Conservation (phyloP, 2,113 vertebrate species). For the Mastomys coucha region DNA sequence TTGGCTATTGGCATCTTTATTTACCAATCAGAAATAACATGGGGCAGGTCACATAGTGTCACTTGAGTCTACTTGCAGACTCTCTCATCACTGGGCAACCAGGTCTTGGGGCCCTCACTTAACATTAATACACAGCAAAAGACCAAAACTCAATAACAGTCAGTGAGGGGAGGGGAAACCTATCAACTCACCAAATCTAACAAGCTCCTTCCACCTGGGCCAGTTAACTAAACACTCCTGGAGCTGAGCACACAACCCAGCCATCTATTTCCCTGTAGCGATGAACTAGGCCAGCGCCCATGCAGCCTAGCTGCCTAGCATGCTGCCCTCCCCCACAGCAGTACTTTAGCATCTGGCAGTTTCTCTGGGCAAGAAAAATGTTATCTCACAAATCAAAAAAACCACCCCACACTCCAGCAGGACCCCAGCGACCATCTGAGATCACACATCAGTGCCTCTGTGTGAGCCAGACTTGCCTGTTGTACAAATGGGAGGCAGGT, state of each 20-base stretch:
- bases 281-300: not conserved
- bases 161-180: not conserved
- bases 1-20: too few species aligned
- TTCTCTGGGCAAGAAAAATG: slow-evolving; percentile 25
- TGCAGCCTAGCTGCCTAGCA: too few species aligned
- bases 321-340: not conserved
- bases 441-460: not conserved
- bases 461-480: not conserved
- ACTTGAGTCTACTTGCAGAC: too few species aligned
- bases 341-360: not conserved
- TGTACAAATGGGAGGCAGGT: not conserved
- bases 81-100: too few species aligned
- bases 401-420: not conserved
- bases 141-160: too few species aligned
- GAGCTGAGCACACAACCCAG: slow-evolving; percentile 26
- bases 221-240: slow-evolving; percentile 37
- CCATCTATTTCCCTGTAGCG: not conserved
- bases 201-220: not conserved
- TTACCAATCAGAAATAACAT: too few species aligned
- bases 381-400: not conserved
- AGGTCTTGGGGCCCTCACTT: too few species aligned
- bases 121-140: too few species aligned
- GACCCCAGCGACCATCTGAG: not conserved
- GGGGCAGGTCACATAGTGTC: too few species aligned
- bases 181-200: slow-evolving; percentile 11